phyloP scores from a whole-genome alignment of 2,888 invertebrate genomes.

The Strigamia transsilvanica region DNA sequence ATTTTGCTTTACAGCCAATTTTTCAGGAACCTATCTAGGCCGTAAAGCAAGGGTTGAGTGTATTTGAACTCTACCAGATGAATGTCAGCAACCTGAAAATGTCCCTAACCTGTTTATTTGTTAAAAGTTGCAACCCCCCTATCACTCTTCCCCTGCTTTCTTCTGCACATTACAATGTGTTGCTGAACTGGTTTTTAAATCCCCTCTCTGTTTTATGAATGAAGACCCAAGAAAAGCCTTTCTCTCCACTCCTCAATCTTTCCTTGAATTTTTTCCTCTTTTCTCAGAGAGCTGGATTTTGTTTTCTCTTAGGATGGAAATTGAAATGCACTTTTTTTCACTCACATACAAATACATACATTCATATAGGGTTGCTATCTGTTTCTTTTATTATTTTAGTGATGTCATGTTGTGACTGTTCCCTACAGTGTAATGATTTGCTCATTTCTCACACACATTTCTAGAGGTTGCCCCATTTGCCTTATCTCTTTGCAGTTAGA shows the following conservation, averaged over 20 bases:
- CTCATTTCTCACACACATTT: not conserved
- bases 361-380: not conserved
- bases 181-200: slow-evolving; percentile 5
- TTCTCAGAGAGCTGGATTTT: not conserved
- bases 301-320: not conserved
- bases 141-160: no score
- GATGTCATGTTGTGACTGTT: slow-evolving; percentile 20
- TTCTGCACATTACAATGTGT: not conserved
- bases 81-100: no score
- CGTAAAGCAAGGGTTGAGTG: no score
- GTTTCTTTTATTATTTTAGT: not conserved
- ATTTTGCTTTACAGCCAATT: no score
- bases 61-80: no score
- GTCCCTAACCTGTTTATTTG: no score
- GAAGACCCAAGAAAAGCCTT: not conserved
- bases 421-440: slow-evolving; percentile 1
- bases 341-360: no score
- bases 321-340: not conserved
- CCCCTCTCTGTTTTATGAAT: not conserved
- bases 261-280: not conserved
- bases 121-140: no score
- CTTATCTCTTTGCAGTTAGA: not conserved
- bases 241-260: not conserved
- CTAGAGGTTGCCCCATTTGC: slow-evolving; percentile 12
- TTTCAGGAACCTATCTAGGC: no score